phyloP scores from a whole-genome alignment of 1,140 invertebrate genomes.

The Aphelenchoides fujianensis region DNA sequence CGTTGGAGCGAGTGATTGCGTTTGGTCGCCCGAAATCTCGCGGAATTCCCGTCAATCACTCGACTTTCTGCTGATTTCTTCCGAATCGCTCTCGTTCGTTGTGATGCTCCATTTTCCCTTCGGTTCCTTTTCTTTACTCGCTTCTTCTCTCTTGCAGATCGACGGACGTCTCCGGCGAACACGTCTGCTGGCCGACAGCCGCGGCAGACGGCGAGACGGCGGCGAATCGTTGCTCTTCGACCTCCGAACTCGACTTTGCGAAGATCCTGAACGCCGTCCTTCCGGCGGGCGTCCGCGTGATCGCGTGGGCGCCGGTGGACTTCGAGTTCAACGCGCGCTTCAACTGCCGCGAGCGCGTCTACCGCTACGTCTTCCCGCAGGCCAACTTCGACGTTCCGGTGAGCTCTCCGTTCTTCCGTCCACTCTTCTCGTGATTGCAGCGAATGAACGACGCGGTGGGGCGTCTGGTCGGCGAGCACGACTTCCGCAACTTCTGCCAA shows the following conservation, averaged over 20 bases:
- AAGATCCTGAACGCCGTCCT: slow-evolving; percentile 83
- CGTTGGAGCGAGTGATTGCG: too few species aligned
- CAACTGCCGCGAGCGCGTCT: slow-evolving; percentile 67
- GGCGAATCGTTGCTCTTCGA: too few species aligned
- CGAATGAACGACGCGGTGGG: slow-evolving; percentile 75
- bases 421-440: slow-evolving; percentile 62
- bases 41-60: too few species aligned
- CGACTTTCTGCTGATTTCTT: too few species aligned
- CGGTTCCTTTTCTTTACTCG: too few species aligned
- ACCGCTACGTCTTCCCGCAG: slow-evolving; percentile 90
- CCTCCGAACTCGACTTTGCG: slow-evolving; percentile 26
- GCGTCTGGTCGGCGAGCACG: slow-evolving; percentile 77
- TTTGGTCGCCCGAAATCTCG: too few species aligned
- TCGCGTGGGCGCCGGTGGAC: slow-evolving; percentile 79
- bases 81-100: too few species aligned
- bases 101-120: too few species aligned
- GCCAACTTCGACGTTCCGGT: slow-evolving; percentile 74
- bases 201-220: not conserved
- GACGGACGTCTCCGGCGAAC: not conserved
- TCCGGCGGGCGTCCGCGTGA: slow-evolving; percentile 79
- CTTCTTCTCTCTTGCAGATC: not conserved
- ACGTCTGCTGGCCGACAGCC: not conserved
- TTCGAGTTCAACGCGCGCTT: slow-evolving; percentile 70
- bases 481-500: slow-evolving; percentile 95
- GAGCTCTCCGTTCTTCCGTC: slow-evolving; percentile 18